phyloP scores from a whole-genome alignment of 1,140 invertebrate species.

The Drosophila quadrilineata region DNA sequence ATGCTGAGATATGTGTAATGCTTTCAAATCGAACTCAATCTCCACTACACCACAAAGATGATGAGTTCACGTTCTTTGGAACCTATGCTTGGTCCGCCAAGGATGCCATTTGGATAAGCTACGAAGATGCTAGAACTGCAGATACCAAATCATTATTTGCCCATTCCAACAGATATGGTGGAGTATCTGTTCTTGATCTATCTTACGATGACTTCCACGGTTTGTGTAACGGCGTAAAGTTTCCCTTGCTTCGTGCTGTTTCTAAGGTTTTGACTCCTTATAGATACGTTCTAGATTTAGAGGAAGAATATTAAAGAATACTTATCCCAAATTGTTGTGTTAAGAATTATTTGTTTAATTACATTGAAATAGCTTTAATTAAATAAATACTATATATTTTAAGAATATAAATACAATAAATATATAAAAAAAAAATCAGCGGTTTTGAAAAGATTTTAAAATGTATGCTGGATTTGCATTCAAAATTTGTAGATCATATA shows the following conservation, averaged over 20 bases:
- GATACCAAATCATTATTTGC: slow-evolving; percentile 90
- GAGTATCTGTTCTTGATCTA: slow-evolving; percentile 91
- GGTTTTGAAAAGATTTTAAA: no score
- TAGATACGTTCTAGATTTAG: no score
- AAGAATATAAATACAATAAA: no score
- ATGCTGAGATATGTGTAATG: slow-evolving; percentile 90
- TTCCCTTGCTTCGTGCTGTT: slow-evolving; percentile 86
- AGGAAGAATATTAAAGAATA: no score
- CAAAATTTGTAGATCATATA: no score
- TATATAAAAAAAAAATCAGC: no score
- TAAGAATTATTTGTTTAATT: no score
- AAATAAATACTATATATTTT: no score
- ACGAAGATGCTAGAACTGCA: slow-evolving; percentile 92
- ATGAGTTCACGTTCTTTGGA: slow-evolving; percentile 86
- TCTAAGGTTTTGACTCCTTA: slow-evolving; percentile 82
- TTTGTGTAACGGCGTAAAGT: slow-evolving; percentile 89
- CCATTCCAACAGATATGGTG: slow-evolving; percentile 88
- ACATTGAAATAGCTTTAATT: no score
- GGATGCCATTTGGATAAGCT: slow-evolving; percentile 93
- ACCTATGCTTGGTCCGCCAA: slow-evolving; percentile 85
- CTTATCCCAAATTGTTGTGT: no score
- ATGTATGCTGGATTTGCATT: no score
- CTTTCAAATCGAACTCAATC: slow-evolving; percentile 83
- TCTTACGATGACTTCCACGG: slow-evolving; percentile 92
- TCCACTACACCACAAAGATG: slow-evolving; percentile 84